phyloP scores from a whole-genome alignment of 2,113 vertebrate species.

The Takifugu bimaculatus region DNA sequence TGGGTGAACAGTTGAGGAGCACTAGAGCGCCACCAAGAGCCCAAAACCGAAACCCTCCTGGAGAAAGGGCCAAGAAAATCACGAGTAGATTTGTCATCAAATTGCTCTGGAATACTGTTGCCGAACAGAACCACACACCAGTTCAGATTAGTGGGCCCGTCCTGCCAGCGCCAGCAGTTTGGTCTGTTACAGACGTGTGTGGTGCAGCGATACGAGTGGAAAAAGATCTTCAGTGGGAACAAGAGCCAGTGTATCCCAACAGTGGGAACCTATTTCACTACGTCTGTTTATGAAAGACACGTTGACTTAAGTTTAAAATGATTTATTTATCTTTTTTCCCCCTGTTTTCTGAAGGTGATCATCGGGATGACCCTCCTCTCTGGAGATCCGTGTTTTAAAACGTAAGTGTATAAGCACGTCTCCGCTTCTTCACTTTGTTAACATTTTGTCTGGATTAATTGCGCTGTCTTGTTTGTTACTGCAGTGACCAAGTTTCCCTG shows the following conservation, averaged over 20 bases:
- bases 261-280: background rate
- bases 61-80: slow-evolving; percentile 1
- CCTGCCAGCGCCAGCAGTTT: background rate
- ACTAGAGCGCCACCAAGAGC: slow-evolving; percentile 8
- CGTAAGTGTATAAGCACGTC: slow-evolving; percentile 76
- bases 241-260: background rate
- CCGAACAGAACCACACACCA: background rate
- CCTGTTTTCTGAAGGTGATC: slow-evolving; percentile 77
- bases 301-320: background rate
- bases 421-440: background rate
- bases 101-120: background rate
- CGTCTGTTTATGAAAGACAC: no score
- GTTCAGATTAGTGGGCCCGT: background rate
- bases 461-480: background rate
- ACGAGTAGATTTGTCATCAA: slow-evolving; percentile 6
- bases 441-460: no score
- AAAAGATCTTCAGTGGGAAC: no score
- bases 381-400: slow-evolving; percentile 98
- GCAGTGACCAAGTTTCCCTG: slow-evolving; percentile 19
- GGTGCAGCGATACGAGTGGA: no score
- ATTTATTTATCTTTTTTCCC: background rate
- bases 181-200: background rate
- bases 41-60: background rate
- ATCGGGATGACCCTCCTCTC: slow-evolving; percentile 96
- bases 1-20: background rate